phyloP scores from a whole-genome alignment of 2,113 vertebrate genomes.

The Thamnophis sirtalis region DNA sequence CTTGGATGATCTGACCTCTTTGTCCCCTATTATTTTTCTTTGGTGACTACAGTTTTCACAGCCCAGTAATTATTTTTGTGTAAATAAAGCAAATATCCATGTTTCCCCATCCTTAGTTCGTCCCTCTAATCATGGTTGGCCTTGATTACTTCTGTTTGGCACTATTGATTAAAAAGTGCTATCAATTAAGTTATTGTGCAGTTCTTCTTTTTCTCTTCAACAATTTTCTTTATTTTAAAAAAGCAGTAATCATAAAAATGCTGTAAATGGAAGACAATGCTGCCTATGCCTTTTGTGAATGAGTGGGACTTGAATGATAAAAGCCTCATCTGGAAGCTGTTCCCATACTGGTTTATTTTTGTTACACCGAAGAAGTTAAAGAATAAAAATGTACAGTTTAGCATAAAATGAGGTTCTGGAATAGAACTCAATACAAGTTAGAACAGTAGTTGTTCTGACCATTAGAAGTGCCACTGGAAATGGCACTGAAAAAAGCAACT shows the following conservation, averaged over 20 bases:
- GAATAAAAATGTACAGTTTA: background rate
- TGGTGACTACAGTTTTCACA: background rate
- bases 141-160: background rate
- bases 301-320: background rate
- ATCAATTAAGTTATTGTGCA: background rate
- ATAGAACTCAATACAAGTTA: background rate
- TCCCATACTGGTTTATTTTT: background rate
- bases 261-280: background rate
- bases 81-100: background rate
- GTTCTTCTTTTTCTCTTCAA: background rate
- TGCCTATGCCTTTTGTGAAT: background rate
- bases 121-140: background rate
- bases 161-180: background rate
- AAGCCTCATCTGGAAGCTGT: background rate
- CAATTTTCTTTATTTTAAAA: background rate
- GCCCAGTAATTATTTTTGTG: background rate
- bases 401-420: background rate
- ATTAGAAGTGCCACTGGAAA: background rate
- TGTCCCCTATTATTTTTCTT: background rate
- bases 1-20: background rate
- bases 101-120: background rate
- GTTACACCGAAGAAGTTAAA: background rate
- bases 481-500: background rate
- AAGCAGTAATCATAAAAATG: background rate
- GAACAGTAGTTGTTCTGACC: background rate